Conservation (phyloP, 2,797 vertebrate genomes). For the Platalea minor region DNA sequence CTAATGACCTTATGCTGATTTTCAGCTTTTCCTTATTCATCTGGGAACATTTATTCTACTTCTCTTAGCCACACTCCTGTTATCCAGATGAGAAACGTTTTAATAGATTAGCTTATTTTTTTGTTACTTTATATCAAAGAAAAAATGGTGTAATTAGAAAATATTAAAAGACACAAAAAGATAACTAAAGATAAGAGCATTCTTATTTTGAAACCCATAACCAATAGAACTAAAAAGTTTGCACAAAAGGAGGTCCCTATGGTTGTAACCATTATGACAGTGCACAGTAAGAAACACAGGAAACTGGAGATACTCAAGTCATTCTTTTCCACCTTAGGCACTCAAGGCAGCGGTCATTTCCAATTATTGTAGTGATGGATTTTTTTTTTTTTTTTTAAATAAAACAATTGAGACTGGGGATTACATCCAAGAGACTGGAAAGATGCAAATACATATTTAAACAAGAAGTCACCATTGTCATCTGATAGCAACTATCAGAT, state of each 20-base stretch:
- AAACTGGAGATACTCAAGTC: not conserved
- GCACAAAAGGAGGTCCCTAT: not conserved
- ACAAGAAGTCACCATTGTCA: not conserved
- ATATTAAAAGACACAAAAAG: not conserved
- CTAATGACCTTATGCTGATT: not conserved
- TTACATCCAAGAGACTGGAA: not conserved
- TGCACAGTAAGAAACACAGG: not conserved
- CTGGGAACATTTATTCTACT: not conserved
- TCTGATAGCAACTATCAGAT: not conserved
- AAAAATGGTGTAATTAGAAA: not conserved
- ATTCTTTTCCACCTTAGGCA: not conserved
- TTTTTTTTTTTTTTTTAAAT: not conserved
- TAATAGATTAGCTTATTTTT: not conserved
- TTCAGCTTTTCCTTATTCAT: not conserved
- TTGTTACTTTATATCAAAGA: not conserved
- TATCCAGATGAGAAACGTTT: not conserved
- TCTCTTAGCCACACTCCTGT: not conserved
- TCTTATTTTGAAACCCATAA: not conserved
- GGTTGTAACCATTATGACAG: not conserved
- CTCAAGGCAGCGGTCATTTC: not conserved
- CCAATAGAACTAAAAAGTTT: not conserved
- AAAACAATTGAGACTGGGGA: not conserved
- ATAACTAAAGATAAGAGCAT: not conserved
- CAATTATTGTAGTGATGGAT: not conserved
- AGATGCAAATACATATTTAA: not conserved